Base-by-base conservation (phyloP, 2,888 invertebrate species). In the Zhengitettix transpicula region DNA sequence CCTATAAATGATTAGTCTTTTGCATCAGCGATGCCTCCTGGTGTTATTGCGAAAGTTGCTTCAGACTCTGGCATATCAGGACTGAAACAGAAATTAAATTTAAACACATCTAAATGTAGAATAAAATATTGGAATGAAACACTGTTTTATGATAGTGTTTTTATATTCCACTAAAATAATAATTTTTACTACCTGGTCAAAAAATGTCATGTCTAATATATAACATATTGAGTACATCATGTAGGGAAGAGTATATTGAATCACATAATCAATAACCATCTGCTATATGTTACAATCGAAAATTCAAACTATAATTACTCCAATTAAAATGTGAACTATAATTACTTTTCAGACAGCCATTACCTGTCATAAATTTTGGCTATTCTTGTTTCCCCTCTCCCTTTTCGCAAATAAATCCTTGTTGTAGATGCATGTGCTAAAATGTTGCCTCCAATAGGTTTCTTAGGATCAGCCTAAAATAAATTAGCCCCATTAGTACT, bases 391-490 rank as follows among this genome's bases (percentile, higher is more conserved):
- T 87, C 87, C 0, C 83, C 87, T 55, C 84, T 75, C 0, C 84
- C 86, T 73, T 88, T 89, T 58, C 84, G 77, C 9, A 89, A 72
- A 17, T 82, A 77, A 52, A 89, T 77, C 64, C 89, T 77, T 0
- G 87, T 87, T 0, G 89, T 89, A 0, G 88, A 87, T 0, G 88
- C 87, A 71, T 89, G 89, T 0, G 89, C 89, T 59, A 89, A 73
- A 65, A 89, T 85, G 68, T 89, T 85, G 1, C 89, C 89, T 1
- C 89, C 89, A 47, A 88, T 83, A 0, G 89, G 89, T 68, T 88
- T 89, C 72, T 85, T 84, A 0, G 84, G 84, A 66, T 87, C 86
- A 9, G 81, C 84, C 74, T 84, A 80, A 64, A 74, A 74, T 16
- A 71, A 53, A 7, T 28, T n/a, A 7, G 40, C 2, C 5, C n/a